Conservation (phyloP, 2,797 vertebrate species). For the Simalia tracyae region DNA sequence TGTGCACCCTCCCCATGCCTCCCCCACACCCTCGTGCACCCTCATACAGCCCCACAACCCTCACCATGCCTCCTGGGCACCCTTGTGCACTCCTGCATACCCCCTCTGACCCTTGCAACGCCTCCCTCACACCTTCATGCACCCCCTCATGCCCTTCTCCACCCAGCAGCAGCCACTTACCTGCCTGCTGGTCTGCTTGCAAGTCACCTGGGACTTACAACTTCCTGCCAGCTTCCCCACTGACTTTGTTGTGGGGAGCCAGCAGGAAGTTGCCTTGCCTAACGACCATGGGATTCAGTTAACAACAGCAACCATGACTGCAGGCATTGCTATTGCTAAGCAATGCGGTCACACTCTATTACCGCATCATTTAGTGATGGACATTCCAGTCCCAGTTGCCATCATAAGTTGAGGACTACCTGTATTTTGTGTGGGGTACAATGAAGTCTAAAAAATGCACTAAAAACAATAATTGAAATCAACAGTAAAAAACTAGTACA, state of each 20-base stretch:
- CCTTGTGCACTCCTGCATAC: no score
- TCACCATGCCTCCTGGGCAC: no score
- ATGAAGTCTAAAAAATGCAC: not conserved
- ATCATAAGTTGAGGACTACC: not conserved
- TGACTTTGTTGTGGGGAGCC: not conserved
- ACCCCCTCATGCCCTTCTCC: no score
- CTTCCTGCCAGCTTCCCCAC: not conserved
- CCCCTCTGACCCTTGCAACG: no score
- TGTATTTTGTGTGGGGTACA: not conserved
- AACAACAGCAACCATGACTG: not conserved
- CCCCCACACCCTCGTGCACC: no score
- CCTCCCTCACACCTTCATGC: no score
- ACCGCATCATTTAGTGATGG: not conserved
- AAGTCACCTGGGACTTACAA: not conserved
- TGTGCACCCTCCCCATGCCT: no score
- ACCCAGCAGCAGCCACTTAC: no score
- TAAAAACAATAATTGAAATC: not conserved
- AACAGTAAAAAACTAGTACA: not conserved
- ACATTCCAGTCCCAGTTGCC: not conserved
- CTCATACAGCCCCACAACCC: no score
- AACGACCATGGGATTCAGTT: not conserved
- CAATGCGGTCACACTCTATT: not conserved
- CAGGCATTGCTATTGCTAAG: not conserved
- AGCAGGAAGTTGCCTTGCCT: not conserved
- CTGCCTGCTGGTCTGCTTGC: no score